Evolutionary conservation across 2,113 vertebrate species (phyloP).

Genomic region (Aspidoscelis tigris): DNA sequence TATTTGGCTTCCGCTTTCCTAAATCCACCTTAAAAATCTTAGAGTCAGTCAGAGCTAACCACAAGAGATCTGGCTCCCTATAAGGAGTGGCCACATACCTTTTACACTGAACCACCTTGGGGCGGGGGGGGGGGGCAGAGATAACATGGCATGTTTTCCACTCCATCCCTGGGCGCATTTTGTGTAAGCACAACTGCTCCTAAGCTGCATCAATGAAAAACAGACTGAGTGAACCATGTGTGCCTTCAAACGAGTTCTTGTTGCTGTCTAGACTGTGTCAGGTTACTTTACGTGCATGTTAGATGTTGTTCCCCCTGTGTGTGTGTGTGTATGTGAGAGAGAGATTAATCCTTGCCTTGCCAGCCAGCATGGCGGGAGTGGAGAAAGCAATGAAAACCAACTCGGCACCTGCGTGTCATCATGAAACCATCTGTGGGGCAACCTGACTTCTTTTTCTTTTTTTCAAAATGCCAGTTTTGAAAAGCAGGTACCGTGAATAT

Average conservation of each 20-base stretch:
- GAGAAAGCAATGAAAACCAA: not conserved
- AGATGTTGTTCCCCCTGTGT: not conserved
- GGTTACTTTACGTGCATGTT: not conserved
- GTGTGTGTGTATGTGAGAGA: not conserved
- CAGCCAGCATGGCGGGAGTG: not conserved
- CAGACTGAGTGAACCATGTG: conserved; percentile 7
- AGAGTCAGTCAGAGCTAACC: conserved; percentile 14
- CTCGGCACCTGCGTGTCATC: not conserved
- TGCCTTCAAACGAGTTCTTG: conserved; percentile 13
- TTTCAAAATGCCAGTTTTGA: not conserved
- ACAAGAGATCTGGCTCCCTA: not conserved
- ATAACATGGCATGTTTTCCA: conserved; percentile 25
- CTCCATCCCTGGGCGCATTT: conserved; percentile 23
- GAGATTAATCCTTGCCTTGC: not conserved
- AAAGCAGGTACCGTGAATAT: not conserved
- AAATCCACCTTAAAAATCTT: conserved; percentile 37
- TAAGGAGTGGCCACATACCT: not conserved
- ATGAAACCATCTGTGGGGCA: not conserved
- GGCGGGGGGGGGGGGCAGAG: not conserved
- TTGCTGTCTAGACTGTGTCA: conserved; percentile 19
- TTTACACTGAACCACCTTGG: not conserved
- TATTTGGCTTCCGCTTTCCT: conserved; percentile 25
- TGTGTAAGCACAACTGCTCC: not conserved
- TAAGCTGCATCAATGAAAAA: not conserved
- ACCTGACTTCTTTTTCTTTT: not conserved